Percentiles rank a stretch among this genome's conserved stretches.
These are phyloP conservation scores for Drosophila neocordata DNA, from an alignment of 1,140 invertebrate species.

Conservation along the genomic window DNA sequence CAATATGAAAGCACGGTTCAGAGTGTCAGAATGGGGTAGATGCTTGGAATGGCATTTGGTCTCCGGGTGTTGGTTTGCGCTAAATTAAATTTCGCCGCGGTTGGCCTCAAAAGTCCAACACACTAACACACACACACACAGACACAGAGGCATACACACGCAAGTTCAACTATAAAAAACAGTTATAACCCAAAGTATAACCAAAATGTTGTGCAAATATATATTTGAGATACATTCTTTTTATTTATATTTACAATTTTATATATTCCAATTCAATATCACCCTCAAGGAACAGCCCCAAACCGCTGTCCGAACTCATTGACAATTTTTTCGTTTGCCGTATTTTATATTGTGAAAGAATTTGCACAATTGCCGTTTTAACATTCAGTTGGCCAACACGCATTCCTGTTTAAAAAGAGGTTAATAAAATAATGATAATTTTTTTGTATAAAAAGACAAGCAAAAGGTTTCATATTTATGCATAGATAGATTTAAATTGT, in stretches of 20 bases:
- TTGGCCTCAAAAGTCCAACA: constrained; percentile 57
- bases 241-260: constrained; percentile 47
- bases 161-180: constrained; percentile 16
- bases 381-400: constrained; percentile 60
- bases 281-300: constrained; percentile 60
- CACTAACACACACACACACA: constrained; percentile 19
- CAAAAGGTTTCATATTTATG: too few species aligned
- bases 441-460: neutral
- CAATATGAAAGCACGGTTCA: constrained; percentile 53
- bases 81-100: constrained; percentile 74
- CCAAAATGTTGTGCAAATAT: constrained; percentile 30
- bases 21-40: constrained; percentile 13
- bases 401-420: constrained; percentile 41
- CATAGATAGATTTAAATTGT: too few species aligned
- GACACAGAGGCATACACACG: constrained; percentile 4
- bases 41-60: constrained; percentile 64
- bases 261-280: constrained; percentile 65
- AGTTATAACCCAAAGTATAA: constrained; percentile 38
- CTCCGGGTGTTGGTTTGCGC: constrained; percentile 72
- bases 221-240: constrained; percentile 8
- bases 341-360: constrained; percentile 54
- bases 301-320: constrained; percentile 44
- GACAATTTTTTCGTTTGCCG: constrained; percentile 55
- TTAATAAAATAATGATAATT: neutral
- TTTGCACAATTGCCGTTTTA: constrained; percentile 57